Evolutionary conservation across 2,888 invertebrate genomes (phyloP).

Genomic region (Pheosia gnoma): DNA sequence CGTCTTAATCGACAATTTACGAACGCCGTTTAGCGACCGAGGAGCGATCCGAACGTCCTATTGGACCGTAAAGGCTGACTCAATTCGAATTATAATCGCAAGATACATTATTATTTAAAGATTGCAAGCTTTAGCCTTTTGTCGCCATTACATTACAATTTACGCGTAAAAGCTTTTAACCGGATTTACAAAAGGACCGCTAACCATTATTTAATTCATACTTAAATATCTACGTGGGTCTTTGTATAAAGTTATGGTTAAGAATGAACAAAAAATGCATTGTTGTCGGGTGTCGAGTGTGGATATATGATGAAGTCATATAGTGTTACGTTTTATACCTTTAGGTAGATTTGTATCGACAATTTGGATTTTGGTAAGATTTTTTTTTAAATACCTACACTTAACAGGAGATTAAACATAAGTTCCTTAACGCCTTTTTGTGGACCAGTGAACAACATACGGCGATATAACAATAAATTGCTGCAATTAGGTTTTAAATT

Average conservation of each 20-base stretch:
- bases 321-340: background rate
- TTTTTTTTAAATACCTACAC: too few relatives aligned
- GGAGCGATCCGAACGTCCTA: conserved; percentile 47
- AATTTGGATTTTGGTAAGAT: too few relatives aligned
- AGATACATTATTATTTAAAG: conserved; percentile 55
- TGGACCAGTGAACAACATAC: background rate
- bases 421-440: background rate
- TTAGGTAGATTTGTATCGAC: background rate
- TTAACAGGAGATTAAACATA: background rate
- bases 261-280: conserved; percentile 8
- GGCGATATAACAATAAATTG: conserved; percentile 22
- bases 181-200: conserved; percentile 18
- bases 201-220: conserved; percentile 19
- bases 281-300: background rate
- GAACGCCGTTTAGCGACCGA: conserved; percentile 58
- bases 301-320: background rate
- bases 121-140: conserved; percentile 38
- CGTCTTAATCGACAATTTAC: conserved; percentile 74
- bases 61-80: conserved; percentile 56
- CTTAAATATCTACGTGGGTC: conserved; percentile 15
- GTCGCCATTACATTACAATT: conserved; percentile 33
- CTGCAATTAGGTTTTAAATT: conserved; percentile 33
- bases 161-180: conserved; percentile 22
- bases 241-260: conserved; percentile 1
- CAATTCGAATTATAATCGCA: conserved; percentile 57